Evolutionary conservation across 2,113 vertebrate species (phyloP), one percentile per base, ranked within the genome.

Genomic region (Anhinga anhinga): DNA sequence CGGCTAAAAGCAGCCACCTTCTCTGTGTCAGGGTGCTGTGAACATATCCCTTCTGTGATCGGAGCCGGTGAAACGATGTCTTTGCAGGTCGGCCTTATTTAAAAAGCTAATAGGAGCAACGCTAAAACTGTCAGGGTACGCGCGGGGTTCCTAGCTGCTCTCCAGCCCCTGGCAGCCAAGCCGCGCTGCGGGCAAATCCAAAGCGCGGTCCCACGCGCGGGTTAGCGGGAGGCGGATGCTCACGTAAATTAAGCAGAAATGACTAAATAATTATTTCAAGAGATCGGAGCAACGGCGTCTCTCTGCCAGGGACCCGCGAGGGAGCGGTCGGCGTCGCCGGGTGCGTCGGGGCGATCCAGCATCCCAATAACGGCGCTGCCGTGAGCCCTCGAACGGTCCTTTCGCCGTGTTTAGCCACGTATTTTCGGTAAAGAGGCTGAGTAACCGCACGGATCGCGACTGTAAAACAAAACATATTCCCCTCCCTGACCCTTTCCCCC

Each of bases 41-140:
- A 22, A 9, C 13, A 0, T 8, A 4, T 14, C 81, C 56, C 8
- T 34, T 15, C 13, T 1, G 56, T 2, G 23, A 47, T 16, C 14
- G 10, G 52, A 93, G 62, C 18, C 18, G 2, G 7, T 12, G 32
- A 15, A 32, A 18, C 1, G 8, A 86, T 30, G 13, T 11, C 1
- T 49, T 62, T 85, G 72, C 55, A 58, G 53, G 42, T n/a, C 34
- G n/a, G 53, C 21, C 29, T 47, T 14, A 6, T 69, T 59, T 18
- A 16, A 44, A 9, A 66, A 52, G 58, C 61, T 44, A 5, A 2
- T 1, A 1, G 11, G 34, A 4, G 26, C 17, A 4, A 2, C 1
- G n/a, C 17, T 20, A 34, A 32, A 19, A 14, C 5, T 49, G 11
- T 25, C 2, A 9, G 32, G 71, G 26, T 17, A 1, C 0, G 0